Conservation (phyloP, 1,140 invertebrate genomes). For the Zaprionus gabonicus region DNA sequence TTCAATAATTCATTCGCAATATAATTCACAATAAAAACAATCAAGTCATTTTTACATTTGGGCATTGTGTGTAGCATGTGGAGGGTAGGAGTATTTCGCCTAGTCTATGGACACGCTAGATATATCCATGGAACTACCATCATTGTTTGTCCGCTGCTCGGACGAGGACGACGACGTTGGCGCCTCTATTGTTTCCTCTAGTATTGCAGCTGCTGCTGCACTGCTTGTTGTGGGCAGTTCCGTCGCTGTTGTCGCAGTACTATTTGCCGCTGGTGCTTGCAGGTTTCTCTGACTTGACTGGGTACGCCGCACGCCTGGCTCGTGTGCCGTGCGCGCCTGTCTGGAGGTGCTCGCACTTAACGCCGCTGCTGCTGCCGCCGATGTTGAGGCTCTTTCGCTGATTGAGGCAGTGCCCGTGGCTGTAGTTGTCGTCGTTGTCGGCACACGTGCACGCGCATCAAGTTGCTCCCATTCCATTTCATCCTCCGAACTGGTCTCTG, state of each 20-base stretch:
- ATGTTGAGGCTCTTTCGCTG: conserved; percentile 5
- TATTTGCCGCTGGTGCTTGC: conserved; percentile 30
- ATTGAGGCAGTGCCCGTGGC: conserved; percentile 6
- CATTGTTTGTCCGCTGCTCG: conserved; percentile 58
- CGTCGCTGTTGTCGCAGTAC: conserved; percentile 3
- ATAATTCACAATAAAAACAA: conserved; percentile 27
- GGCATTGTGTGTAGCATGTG: not conserved
- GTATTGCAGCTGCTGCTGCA: not conserved
- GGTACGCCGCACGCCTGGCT: conserved; percentile 48
- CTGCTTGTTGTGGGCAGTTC: not conserved
- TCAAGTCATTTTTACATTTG: conserved; percentile 15
- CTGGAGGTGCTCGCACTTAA: conserved; percentile 19
- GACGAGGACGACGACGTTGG: conserved; percentile 10
- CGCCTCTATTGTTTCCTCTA: conserved; percentile 2
- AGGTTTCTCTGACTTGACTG: conserved; percentile 35
- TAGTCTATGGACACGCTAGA: conserved; percentile 77
- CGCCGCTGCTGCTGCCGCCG: conserved; percentile 14
- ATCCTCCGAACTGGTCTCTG: conserved; percentile 77
- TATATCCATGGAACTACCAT: conserved; percentile 75
- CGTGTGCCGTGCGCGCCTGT: conserved; percentile 21
- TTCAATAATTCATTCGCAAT: conserved; percentile 20
- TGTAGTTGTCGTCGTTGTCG: conserved; percentile 27
- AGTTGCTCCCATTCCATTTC: conserved; percentile 79
- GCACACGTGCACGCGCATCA: conserved; percentile 54
- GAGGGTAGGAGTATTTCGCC: not conserved